phyloP scores from a whole-genome alignment of 2,888 invertebrate species.

The Odontothrips loti region DNA sequence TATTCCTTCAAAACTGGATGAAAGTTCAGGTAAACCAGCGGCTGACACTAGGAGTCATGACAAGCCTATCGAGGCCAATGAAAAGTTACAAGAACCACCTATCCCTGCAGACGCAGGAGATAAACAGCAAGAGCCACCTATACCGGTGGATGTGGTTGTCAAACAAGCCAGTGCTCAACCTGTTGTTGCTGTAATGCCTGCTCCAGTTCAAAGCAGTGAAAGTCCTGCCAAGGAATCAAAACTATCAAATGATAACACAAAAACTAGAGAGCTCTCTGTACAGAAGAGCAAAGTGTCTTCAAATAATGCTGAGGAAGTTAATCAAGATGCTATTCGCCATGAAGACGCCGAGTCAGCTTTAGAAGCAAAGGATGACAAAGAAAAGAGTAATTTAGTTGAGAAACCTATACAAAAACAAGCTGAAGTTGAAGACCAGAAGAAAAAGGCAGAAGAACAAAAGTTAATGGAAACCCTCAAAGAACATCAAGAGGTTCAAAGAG shows the following conservation, averaged over 20 bases:
- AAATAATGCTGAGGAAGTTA: conserved; percentile 42
- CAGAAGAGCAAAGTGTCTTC: conserved; percentile 33
- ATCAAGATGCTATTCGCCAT: conserved; percentile 46
- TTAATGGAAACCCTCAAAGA: conserved; percentile 62
- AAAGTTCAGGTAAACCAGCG: conserved; percentile 16
- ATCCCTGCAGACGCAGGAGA: conserved; percentile 36
- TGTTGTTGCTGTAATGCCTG: conserved; percentile 56
- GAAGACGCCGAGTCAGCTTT: conserved; percentile 45
- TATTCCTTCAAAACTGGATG: conserved; percentile 29
- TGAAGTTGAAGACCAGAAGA: conserved; percentile 40
- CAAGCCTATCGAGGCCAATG: neutral
- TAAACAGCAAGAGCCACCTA: conserved; percentile 45
- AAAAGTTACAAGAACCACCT: conserved; percentile 4
- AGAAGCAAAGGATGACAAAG: conserved; percentile 43
- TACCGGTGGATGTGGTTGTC: conserved; percentile 45
- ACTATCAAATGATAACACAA: conserved; percentile 31
- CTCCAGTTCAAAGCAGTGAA: conserved; percentile 60
- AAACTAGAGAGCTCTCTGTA: conserved; percentile 29
- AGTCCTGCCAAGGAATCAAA: conserved; percentile 41
- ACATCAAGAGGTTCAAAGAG: conserved; percentile 63
- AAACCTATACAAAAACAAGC: conserved; percentile 48
- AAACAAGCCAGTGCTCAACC: conserved; percentile 37
- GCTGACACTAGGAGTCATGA: conserved; percentile 24
- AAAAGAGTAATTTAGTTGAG: conserved; percentile 47
- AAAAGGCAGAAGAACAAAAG: conserved; percentile 40